Evolutionary conservation across 1,140 invertebrate genomes (phyloP).

Genomic region (Drosophila novamexicana): DNA sequence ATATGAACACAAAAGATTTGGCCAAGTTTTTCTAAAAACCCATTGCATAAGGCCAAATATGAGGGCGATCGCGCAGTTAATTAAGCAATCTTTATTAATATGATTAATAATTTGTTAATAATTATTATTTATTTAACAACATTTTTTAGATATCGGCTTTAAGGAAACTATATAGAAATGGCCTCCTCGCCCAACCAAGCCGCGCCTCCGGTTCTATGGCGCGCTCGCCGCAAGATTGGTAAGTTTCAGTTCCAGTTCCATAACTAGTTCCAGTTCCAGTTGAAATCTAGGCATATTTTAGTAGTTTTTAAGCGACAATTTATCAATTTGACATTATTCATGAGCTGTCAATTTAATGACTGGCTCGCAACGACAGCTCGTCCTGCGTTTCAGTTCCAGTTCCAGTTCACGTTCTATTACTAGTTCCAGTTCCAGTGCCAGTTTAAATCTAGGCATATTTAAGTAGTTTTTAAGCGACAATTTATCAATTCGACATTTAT

Average conservation of each 20-base stretch:
- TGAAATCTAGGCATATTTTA: not conserved
- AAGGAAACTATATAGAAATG: slow-evolving; percentile 86
- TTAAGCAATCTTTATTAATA: not conserved
- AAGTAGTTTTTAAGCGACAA: not conserved
- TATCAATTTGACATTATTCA: not conserved
- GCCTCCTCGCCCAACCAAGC: slow-evolving; percentile 89
- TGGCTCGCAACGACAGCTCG: not conserved
- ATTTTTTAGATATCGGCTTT: slow-evolving; percentile 54
- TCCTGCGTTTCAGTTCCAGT: slow-evolving; percentile 67
- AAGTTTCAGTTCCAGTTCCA: slow-evolving; percentile 72
- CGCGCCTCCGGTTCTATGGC: slow-evolving; percentile 91
- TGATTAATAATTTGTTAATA: slow-evolving; percentile 6
- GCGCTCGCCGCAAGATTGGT: slow-evolving; percentile 90
- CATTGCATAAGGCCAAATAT: slow-evolving; percentile 6
- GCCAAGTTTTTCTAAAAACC: slow-evolving; percentile 30
- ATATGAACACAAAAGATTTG: slow-evolving; percentile 27
- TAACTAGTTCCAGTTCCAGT: not conserved
- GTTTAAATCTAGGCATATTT: not conserved
- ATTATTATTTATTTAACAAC: not conserved
- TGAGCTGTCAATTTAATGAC: not conserved
- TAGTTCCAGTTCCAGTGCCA: not conserved
- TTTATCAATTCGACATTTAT: no score
- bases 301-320: not conserved
- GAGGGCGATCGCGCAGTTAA: slow-evolving; percentile 47
- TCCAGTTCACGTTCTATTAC: no score